These are phyloP conservation scores for Chalcosyrphus nemorum DNA, from an alignment of 2,888 invertebrate species.

Conservation along the genomic window DNA sequence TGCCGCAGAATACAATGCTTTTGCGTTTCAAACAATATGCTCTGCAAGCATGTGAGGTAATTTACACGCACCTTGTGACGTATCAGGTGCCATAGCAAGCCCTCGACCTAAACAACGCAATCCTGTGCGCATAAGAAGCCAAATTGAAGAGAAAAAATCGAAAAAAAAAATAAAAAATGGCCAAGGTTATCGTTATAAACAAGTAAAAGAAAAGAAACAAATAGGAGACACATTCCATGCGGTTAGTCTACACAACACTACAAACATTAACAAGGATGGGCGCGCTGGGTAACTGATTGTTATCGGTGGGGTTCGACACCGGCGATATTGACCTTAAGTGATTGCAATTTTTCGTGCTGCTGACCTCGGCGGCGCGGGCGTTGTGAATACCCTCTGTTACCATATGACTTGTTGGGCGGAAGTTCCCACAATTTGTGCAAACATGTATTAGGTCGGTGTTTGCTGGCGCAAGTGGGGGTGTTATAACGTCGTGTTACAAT, in stretches of 20 bases:
- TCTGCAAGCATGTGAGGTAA: constrained; percentile 41
- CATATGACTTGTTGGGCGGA: constrained; percentile 15
- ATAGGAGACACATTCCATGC: not conserved
- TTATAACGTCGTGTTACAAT: not conserved
- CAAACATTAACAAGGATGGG: not conserved
- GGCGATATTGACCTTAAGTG: constrained; percentile 48
- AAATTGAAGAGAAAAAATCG: not conserved
- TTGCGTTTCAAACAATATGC: constrained; percentile 30
- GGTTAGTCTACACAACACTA: constrained; percentile 24
- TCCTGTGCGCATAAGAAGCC: not conserved
- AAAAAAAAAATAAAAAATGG: not conserved
- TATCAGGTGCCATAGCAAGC: constrained; percentile 25
- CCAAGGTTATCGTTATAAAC: constrained; percentile 26
- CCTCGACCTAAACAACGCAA: not conserved
- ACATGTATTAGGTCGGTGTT: not conserved
- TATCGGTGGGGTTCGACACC: constrained; percentile 41
- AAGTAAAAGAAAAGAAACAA: constrained; percentile 7
- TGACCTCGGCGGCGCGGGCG: not conserved
- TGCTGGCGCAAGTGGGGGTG: not conserved
- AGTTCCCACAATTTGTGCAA: constrained; percentile 29
- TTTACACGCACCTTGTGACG: constrained; percentile 51
- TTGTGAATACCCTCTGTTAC: not conserved
- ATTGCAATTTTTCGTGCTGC: constrained; percentile 47
- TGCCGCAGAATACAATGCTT: constrained; percentile 26
- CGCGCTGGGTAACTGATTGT: constrained; percentile 22